Percentiles rank a stretch among this genome's conserved stretches.
phyloP scores from a whole-genome alignment of 2,888 invertebrate species.

The Limnephilus lunatus region DNA sequence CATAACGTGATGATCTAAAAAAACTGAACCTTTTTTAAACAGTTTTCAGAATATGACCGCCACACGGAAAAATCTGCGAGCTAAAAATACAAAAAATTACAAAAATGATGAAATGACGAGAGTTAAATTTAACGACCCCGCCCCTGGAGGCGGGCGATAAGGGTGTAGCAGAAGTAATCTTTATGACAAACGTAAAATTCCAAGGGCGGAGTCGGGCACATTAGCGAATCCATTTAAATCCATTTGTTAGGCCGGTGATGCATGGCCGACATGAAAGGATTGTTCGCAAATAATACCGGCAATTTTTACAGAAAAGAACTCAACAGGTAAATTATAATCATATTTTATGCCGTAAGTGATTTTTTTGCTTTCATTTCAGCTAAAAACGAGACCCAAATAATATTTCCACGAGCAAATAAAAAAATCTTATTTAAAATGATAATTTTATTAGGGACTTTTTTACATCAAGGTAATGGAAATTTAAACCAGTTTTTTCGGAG shows the following conservation, averaged over 20 bases:
- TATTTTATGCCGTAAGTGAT: conserved; percentile 1
- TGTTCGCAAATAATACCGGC: not conserved
- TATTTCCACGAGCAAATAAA: not conserved
- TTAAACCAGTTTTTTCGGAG: not conserved
- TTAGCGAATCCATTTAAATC: conserved; percentile 51
- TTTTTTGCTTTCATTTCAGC: not conserved
- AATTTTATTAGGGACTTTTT: not conserved
- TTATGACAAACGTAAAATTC: conserved; percentile 50
- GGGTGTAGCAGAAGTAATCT: conserved; percentile 37
- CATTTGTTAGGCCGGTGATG: conserved; percentile 40
- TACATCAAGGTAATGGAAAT: not conserved
- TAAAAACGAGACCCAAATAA: not conserved
- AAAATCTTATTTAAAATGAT: not conserved
- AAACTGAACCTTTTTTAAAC: not conserved
- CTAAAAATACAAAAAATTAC: not conserved
- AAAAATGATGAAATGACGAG: conserved; percentile 33
- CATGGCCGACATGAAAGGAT: conserved; percentile 32
- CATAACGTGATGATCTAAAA: not conserved
- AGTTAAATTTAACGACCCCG: conserved; percentile 47
- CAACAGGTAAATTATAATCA: conserved; percentile 42
- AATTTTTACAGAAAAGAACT: conserved; percentile 6
- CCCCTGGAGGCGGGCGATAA: conserved; percentile 14
- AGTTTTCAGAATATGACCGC: not conserved
- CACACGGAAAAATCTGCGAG: not conserved
- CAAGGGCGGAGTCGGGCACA: conserved; percentile 30